Conservation (phyloP, 2,113 vertebrate genomes). For the Epinephelus moara region DNA sequence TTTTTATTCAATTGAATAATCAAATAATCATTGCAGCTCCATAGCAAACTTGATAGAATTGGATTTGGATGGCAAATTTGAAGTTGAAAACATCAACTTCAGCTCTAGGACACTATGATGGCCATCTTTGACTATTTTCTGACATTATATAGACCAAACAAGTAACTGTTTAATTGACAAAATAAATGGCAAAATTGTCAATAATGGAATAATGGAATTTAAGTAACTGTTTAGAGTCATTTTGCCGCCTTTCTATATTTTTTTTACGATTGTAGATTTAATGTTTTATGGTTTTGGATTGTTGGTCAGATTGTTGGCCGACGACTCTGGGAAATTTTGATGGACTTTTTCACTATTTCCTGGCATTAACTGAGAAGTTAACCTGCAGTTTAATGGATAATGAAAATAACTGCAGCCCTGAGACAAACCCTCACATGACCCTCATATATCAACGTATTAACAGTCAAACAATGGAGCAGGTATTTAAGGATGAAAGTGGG, state of each 20-base stretch:
- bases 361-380: neutral
- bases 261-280: neutral
- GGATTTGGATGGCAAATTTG: neutral
- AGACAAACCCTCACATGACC: neutral
- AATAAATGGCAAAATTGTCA: neutral
- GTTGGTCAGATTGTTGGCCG: neutral
- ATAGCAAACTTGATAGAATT: neutral
- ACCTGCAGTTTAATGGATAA: neutral
- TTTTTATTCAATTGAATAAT: neutral
- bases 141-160: neutral
- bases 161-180: neutral
- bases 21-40: neutral
- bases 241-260: neutral
- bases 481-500: constrained; percentile 47
- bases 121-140: neutral
- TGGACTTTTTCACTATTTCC: neutral
- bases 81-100: neutral
- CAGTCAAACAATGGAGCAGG: neutral
- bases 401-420: neutral
- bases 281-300: neutral
- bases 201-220: neutral
- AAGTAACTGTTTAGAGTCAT: no score
- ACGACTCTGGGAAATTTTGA: no score
- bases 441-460: neutral
- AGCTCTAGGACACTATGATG: neutral